phyloP scores from a whole-genome alignment of 2,888 invertebrate genomes.

The Campaea margaritaria region DNA sequence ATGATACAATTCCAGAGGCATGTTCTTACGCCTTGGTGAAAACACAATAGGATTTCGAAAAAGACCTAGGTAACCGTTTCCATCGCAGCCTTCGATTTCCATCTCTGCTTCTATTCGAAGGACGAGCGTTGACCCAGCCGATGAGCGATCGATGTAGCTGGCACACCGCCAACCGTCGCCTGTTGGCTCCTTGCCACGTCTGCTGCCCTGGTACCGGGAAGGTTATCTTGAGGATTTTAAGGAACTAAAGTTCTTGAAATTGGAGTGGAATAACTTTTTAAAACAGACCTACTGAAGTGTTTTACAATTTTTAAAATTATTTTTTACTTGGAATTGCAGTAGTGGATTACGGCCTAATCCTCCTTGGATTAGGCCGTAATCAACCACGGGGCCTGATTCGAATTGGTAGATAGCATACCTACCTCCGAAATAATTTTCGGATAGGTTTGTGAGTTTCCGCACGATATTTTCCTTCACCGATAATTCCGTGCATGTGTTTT shows the following conservation, averaged over 20 bases:
- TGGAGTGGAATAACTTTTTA: no score
- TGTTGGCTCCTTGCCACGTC: conserved; percentile 52
- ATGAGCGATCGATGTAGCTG: conserved; percentile 63
- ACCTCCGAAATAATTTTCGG: no score
- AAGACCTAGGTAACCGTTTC: neutral
- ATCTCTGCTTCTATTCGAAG: conserved; percentile 46
- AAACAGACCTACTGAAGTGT: no score
- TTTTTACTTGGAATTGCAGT: no score
- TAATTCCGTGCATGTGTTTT: no score
- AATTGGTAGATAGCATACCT: no score
- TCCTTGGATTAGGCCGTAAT: no score
- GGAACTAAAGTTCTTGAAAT: conserved; percentile 15
- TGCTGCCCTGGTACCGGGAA: conserved; percentile 32
- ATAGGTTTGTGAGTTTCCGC: no score
- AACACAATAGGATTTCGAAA: neutral
- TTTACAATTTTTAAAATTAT: no score
- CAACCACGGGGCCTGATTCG: no score
- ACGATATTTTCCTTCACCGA: no score
- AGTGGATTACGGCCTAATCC: no score
- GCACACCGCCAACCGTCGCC: conserved; percentile 51
- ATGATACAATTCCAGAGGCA: neutral
- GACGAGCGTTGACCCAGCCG: conserved; percentile 58
- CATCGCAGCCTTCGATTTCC: conserved; percentile 33
- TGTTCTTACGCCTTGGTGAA: neutral
- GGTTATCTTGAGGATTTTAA: conserved; percentile 21